A percentile compares a stretch with the other conserved stretches of the same genome.
phyloP scores from a whole-genome alignment of 1,140 invertebrate species.

The Diploscapter pachys region DNA sequence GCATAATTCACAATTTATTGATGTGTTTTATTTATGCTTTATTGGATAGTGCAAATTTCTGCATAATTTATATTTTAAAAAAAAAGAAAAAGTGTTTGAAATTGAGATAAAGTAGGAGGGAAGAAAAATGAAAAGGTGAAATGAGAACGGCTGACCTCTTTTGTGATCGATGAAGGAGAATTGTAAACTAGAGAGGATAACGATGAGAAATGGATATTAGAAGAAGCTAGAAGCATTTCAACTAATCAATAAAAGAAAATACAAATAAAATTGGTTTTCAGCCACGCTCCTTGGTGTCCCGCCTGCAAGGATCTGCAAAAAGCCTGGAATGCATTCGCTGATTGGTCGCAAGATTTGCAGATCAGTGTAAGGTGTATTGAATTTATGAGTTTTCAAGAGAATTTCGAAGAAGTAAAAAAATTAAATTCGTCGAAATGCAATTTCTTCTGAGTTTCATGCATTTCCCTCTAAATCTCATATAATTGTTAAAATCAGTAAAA shows the following conservation, averaged over 20 bases:
- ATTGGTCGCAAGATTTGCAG: conserved; percentile 73
- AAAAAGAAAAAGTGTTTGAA: too few species aligned
- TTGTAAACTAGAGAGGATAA: neutral
- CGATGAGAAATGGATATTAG: neutral
- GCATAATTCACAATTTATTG: too few species aligned
- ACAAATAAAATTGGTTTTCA: conserved; percentile 60
- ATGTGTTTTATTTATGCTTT: too few species aligned
- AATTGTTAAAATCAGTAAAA: neutral
- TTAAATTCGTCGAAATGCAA: neutral
- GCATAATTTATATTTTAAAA: too few species aligned
- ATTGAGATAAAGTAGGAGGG: too few species aligned
- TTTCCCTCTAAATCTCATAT: neutral
- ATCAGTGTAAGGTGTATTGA: conserved; percentile 65
- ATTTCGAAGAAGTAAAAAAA: neutral
- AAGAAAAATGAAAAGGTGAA: too few species aligned
- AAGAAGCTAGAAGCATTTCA: neutral
- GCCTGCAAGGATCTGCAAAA: conserved; percentile 86
- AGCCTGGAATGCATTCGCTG: conserved; percentile 81
- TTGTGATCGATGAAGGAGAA: neutral
- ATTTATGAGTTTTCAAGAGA: too few species aligned
- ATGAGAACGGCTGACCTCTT: too few species aligned
- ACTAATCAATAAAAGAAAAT: too few species aligned
- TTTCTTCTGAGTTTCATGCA: neutral
- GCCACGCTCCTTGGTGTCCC: conserved; percentile 97
- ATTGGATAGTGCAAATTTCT: too few species aligned